Conservation (phyloP, 2,113 vertebrate species). For the Heptranchias perlo region DNA sequence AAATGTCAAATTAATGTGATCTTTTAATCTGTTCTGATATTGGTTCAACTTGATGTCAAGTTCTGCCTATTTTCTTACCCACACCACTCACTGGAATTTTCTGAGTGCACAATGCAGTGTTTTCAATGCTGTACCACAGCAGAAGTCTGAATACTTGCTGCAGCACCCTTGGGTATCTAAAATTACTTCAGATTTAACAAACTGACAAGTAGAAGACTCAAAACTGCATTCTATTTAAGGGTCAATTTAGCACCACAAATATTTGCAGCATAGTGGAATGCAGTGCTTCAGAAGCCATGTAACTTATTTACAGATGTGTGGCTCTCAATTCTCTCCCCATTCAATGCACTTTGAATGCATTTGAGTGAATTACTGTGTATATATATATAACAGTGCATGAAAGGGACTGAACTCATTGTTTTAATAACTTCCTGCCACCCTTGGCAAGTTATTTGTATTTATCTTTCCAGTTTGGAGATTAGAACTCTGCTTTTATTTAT, state of each 20-base stretch:
- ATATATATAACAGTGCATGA: neutral
- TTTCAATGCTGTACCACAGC: neutral
- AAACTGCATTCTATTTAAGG: neutral
- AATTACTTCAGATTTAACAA: neutral
- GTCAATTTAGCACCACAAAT: neutral
- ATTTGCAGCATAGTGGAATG: neutral
- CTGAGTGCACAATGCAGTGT: neutral
- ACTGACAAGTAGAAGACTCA: neutral
- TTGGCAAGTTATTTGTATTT: neutral
- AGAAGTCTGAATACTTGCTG: neutral
- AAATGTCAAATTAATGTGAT: neutral
- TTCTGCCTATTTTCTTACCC: neutral
- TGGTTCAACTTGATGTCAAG: neutral
- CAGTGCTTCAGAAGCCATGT: neutral
- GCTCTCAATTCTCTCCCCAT: neutral
- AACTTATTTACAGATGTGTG: constrained; percentile 4
- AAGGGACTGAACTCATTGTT: neutral
- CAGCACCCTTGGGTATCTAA: neutral
- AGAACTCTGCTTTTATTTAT: neutral
- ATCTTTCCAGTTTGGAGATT: neutral
- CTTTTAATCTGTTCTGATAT: neutral
- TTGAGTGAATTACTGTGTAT: neutral
- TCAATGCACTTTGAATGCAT: neutral
- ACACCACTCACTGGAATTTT: neutral
- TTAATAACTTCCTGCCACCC: neutral